phyloP scores from a whole-genome alignment of 2,888 invertebrate genomes.

The Octonoba sinensis region DNA sequence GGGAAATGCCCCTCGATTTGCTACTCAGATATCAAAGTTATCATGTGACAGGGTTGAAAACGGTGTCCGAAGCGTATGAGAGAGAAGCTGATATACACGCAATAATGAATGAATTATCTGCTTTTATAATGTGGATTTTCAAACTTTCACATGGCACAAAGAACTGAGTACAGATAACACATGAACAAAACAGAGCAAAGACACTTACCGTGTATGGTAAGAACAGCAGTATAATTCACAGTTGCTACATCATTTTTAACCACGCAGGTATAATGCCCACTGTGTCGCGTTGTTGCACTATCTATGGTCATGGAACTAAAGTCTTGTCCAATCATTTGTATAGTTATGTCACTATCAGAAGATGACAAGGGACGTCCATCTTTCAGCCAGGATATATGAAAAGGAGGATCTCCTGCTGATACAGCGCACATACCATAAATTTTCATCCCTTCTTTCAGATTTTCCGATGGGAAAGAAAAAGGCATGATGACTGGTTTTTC shows the following conservation, averaged over 20 bases:
- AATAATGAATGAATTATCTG: too few species aligned
- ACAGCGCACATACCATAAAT: slow-evolving; percentile 71
- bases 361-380: slow-evolving; percentile 70
- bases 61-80: too few species aligned
- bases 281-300: slow-evolving; percentile 65
- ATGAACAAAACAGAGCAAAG: too few species aligned
- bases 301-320: slow-evolving; percentile 65
- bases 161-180: too few species aligned
- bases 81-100: too few species aligned
- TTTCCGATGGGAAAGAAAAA: slow-evolving; percentile 69
- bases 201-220: slow-evolving; percentile 72
- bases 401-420: slow-evolving; percentile 71
- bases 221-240: slow-evolving; percentile 69
- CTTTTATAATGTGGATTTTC: too few species aligned
- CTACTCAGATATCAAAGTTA: too few species aligned
- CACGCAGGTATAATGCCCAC: slow-evolving; percentile 71
- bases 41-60: too few species aligned
- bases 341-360: slow-evolving; percentile 67
- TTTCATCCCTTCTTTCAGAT: slow-evolving; percentile 73
- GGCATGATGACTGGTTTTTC: slow-evolving; percentile 82
- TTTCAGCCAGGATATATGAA: slow-evolving; percentile 72
- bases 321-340: slow-evolving; percentile 51
- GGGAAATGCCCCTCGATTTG: too few species aligned
- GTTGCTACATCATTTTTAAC: slow-evolving; percentile 69
- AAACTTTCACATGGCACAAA: too few species aligned